These are phyloP conservation scores for Abramis brama DNA, from an alignment of 2,113 vertebrate genomes.

Conservation along the genomic window DNA sequence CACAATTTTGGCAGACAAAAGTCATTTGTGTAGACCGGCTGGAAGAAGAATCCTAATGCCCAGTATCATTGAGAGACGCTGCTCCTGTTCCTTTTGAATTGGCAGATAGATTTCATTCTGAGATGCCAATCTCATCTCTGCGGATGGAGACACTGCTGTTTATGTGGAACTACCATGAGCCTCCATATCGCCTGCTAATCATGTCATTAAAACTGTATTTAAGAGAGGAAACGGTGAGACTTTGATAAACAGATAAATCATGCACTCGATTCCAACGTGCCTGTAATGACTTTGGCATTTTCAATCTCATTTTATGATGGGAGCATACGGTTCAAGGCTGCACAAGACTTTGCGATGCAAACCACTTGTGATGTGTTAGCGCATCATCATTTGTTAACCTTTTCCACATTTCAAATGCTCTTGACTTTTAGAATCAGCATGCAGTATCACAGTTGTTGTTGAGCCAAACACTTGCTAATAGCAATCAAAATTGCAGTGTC, in stretches of 20 bases:
- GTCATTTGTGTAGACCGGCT: not conserved
- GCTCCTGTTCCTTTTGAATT: not conserved
- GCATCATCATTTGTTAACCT: constrained; percentile 27
- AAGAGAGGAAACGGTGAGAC: constrained; percentile 1
- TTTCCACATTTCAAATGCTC: not conserved
- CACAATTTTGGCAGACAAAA: constrained; percentile 8
- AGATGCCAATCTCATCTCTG: not conserved
- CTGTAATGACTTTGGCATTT: constrained; percentile 35
- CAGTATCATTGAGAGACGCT: not conserved
- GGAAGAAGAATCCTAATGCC: constrained; percentile 7
- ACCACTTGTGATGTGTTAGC: not conserved
- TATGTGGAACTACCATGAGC: not conserved
- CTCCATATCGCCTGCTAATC: constrained; percentile 12
- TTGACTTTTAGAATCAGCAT: not conserved
- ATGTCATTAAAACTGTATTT: constrained; percentile 31
- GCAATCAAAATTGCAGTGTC: not conserved
- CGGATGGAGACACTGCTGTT: not conserved
- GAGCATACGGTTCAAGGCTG: constrained; percentile 11
- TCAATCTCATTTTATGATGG: constrained; percentile 33
- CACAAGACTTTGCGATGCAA: not conserved
- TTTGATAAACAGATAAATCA: constrained; percentile 19
- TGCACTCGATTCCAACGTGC: not conserved
- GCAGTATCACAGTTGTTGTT: not conserved
- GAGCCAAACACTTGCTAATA: not conserved
- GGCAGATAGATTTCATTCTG: not conserved